Evolutionary conservation across 2,113 vertebrate genomes (phyloP).

Genomic region (Chrysochloris asiatica): DNA sequence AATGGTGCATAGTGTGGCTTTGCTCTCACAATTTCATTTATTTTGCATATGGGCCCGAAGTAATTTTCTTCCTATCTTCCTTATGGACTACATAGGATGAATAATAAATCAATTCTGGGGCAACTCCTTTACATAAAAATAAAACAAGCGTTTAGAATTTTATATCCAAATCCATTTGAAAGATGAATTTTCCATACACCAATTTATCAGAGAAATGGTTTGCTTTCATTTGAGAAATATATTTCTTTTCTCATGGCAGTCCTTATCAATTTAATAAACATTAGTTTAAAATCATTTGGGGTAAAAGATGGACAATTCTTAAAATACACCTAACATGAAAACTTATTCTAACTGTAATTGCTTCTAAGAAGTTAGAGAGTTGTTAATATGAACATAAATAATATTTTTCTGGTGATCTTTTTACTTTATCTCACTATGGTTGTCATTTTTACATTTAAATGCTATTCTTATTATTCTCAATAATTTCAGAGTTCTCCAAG

Average conservation of each 20-base stretch:
- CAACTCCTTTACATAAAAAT: neutral
- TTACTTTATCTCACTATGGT: neutral
- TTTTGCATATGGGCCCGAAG: neutral
- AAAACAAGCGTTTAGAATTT: slow-evolving; percentile 1
- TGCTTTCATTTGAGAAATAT: neutral
- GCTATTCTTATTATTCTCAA: neutral
- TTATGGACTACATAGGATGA: neutral
- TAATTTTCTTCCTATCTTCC: neutral
- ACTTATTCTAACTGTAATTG: neutral
- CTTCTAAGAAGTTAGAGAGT: neutral
- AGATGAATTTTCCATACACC: neutral
- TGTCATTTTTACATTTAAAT: neutral
- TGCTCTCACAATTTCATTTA: neutral
- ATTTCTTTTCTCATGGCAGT: neutral
- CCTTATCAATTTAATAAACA: neutral
- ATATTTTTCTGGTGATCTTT: neutral
- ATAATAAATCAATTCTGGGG: neutral
- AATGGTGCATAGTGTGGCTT: neutral
- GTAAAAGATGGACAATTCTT: neutral
- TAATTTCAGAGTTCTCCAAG: neutral
- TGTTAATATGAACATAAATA: neutral
- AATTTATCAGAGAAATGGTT: neutral
- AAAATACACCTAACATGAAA: neutral
- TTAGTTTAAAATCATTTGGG: neutral
- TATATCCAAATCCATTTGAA: slow-evolving; percentile 5